These are phyloP conservation scores for Dolichomitus sp. DNA, from an alignment of 2,888 invertebrate genomes.

Conservation along the genomic window DNA sequence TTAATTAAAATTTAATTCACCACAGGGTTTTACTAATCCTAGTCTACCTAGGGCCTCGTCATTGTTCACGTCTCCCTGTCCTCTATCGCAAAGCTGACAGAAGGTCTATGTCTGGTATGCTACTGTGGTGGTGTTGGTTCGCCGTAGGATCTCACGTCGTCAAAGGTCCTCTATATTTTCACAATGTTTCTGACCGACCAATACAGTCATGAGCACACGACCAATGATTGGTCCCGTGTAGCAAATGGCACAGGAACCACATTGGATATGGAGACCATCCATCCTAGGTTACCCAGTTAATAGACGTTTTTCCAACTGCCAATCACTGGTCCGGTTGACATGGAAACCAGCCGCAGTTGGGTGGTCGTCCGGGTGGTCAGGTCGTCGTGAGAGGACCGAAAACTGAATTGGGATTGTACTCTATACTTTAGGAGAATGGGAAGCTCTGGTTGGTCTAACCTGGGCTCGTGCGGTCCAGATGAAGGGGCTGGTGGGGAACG, in stretches of 20 bases:
- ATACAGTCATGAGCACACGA: not conserved
- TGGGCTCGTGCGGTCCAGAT: conserved; percentile 14
- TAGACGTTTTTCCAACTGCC: not conserved
- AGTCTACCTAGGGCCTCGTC: conserved; percentile 52
- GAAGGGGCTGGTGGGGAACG: conserved; percentile 45
- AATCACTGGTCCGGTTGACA: not conserved
- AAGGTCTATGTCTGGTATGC: conserved; percentile 31
- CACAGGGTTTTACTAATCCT: conserved; percentile 79
- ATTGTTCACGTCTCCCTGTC: conserved; percentile 50
- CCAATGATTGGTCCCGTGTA: not conserved
- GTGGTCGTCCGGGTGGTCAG: conserved; percentile 11
- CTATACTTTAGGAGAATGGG: conserved; percentile 49
- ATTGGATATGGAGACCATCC: not conserved
- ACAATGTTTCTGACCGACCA: conserved; percentile 11
- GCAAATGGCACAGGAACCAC: not conserved
- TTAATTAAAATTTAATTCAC: conserved; percentile 84
- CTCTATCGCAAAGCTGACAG: conserved; percentile 25
- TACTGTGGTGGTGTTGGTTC: conserved; percentile 33
- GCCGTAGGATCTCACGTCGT: conserved; percentile 22
- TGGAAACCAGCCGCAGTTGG: conserved; percentile 17
- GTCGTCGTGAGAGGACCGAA: conserved; percentile 65
- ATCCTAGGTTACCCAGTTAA: not conserved
- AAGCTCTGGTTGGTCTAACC: conserved; percentile 1
- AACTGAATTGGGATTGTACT: conserved; percentile 74
- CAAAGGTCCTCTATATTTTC: conserved; percentile 31